phyloP scores from a whole-genome alignment of 2,888 invertebrate genomes.

The Cyclophora albipunctata region DNA sequence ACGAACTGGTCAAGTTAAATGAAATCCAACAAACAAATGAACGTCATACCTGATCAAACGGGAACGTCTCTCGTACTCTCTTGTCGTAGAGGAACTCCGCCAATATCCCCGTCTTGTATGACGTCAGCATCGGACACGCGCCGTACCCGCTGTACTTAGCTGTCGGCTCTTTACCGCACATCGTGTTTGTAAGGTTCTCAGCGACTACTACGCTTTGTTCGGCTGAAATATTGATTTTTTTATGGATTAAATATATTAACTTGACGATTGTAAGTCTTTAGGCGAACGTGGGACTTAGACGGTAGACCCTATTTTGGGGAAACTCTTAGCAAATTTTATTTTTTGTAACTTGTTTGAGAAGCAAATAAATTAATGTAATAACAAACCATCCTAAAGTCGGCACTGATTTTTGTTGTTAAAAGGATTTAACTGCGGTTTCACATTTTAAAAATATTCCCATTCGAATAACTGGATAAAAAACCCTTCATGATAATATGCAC shows the following conservation, averaged over 20 bases:
- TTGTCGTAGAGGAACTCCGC: constrained; percentile 94
- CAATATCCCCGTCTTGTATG: constrained; percentile 84
- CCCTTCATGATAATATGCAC: too few species aligned
- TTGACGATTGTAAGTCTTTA: neutral
- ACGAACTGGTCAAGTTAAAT: too few species aligned
- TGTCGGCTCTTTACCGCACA: constrained; percentile 75
- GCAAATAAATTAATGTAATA: too few species aligned
- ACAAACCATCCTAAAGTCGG: too few species aligned
- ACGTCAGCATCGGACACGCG: constrained; percentile 94
- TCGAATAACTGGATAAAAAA: too few species aligned
- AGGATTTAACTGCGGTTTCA: too few species aligned
- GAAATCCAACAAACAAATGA: neutral
- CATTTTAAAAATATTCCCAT: too few species aligned
- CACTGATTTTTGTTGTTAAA: too few species aligned
- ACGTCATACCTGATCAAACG: constrained; percentile 86
- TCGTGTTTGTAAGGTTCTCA: constrained; percentile 78
- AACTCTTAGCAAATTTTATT: too few species aligned
- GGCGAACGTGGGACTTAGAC: neutral
- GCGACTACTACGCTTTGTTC: constrained; percentile 86
- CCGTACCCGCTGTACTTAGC: constrained; percentile 91
- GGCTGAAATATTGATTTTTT: constrained; percentile 68
- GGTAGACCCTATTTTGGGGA: too few species aligned
- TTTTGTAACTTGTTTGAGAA: too few species aligned
- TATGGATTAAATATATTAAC: neutral
- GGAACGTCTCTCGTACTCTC: constrained; percentile 91